Evolutionary conservation across 2,888 invertebrate species (phyloP), one percentile per base, ranked within the genome.

Genomic region (Phalera bucephala): DNA sequence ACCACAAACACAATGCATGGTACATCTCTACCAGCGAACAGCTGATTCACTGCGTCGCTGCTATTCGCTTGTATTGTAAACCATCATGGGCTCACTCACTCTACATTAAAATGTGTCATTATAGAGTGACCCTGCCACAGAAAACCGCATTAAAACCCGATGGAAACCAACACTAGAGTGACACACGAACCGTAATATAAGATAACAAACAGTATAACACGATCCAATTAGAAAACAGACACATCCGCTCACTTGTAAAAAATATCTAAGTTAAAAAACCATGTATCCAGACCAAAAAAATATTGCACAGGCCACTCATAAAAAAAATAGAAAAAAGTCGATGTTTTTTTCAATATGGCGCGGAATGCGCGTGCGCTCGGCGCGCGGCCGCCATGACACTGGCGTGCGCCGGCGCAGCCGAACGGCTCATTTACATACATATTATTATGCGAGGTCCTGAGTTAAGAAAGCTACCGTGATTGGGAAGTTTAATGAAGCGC

Each of bases 311-410:
- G 33, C 36, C 43, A 49, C 46, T 20, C n/a, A 9, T 14, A 34
- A 40, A 48, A 50, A 51, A 50, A 43, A 20, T 9, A 9, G 22
- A 3, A 9, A 30, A 7, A 22, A 19, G 7, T 17, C 19, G 21
- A 3, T 12, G 22, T 29, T 50, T 53, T 45, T 46, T 52, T 60
- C 40, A 61, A 53, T 34, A 65, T 52, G 65, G 64, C 61, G 69
- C 63, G 52, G 42, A 60, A 59, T 65, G 69, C 65, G 58, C 63
- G 59, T 69, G 80, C 80, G 76, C 86, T 80, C 69, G 47, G 68
- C 76, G 81, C 66, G 59, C 77, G 70, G 71, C 61, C 81, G 86
- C 85, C 87, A 86, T 87, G 75, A 77, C 80, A 87, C 87, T 88
- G 83, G 44, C 36, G 44, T 63, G 79, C 80, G 76, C 67, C 50